Evolutionary conservation across 2,797 vertebrate species (phyloP).

Genomic region (Pteropus rufus): DNA sequence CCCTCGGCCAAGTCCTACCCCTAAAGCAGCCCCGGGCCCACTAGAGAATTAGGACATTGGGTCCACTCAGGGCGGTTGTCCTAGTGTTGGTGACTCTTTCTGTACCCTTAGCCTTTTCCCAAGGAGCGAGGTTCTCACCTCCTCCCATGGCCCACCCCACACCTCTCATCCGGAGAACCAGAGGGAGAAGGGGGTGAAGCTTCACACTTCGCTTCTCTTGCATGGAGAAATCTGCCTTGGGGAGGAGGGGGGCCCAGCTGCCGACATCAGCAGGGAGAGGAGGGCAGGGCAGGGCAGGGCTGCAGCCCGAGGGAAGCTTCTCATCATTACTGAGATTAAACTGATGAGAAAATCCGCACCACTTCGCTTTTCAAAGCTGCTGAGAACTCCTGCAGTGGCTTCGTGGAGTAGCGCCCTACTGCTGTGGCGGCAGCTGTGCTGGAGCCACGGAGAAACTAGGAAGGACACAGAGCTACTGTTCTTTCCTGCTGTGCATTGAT

Average conservation of each 20-base stretch:
- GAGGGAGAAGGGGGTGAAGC: neutral
- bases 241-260: slow-evolving; percentile 61
- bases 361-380: neutral
- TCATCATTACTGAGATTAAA: slow-evolving; percentile 59
- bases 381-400: neutral
- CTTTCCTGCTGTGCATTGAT: too few relatives aligned
- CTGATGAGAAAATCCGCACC: slow-evolving; percentile 46
- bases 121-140: neutral
- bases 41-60: neutral
- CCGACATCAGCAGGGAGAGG: slow-evolving; percentile 59
- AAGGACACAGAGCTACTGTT: neutral
- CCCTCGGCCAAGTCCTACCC: neutral
- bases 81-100: neutral
- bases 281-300: slow-evolving; percentile 71
- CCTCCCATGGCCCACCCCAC: neutral
- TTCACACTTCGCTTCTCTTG: neutral
- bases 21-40: neutral
- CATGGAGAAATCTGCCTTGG: neutral
- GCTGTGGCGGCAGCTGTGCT: accelerated
- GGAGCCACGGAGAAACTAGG: neutral
- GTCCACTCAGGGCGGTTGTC: neutral
- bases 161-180: neutral
- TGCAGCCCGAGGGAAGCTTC: slow-evolving; percentile 69
- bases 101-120: neutral
- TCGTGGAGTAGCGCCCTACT: neutral